Conservation (phyloP, 1,140 invertebrate genomes). For the Polypedilum vanderplanki region DNA sequence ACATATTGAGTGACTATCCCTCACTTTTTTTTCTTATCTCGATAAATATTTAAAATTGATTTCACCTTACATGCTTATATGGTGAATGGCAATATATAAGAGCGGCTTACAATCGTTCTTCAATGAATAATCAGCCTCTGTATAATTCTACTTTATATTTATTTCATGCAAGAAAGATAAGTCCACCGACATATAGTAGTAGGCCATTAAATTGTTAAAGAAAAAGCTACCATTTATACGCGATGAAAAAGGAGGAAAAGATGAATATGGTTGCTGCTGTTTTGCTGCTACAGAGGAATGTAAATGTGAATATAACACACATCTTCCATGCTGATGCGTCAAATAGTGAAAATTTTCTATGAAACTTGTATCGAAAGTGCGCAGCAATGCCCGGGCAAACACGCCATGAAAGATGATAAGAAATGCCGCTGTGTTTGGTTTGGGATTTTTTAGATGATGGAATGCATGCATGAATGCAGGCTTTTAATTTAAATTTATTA, state of each 20-base stretch:
- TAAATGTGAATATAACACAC: not conserved
- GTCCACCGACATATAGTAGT: too few relatives aligned
- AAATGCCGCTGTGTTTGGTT: not conserved
- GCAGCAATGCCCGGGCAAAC: conserved; percentile 7
- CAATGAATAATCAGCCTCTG: too few relatives aligned
- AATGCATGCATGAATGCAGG: not conserved
- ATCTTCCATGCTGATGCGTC: conserved; percentile 23
- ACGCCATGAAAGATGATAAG: not conserved
- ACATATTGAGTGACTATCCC: too few relatives aligned
- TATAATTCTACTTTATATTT: too few relatives aligned
- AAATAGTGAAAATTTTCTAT: not conserved
- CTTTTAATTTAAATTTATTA: conserved; percentile 1
- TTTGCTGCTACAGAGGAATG: not conserved
- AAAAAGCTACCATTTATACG: too few relatives aligned
- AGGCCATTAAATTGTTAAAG: too few relatives aligned
- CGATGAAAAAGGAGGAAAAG: not conserved
- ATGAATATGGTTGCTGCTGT: not conserved
- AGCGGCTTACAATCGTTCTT: too few relatives aligned
- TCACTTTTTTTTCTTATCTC: too few relatives aligned
- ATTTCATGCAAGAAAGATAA: too few relatives aligned
- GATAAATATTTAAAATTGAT: too few relatives aligned
- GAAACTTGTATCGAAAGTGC: not conserved
- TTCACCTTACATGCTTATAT: too few relatives aligned
- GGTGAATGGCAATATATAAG: too few relatives aligned
- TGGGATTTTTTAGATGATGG: not conserved